Evolutionary conservation across 2,888 invertebrate species (phyloP).

Genomic region (Eupithecia dodoneata): DNA sequence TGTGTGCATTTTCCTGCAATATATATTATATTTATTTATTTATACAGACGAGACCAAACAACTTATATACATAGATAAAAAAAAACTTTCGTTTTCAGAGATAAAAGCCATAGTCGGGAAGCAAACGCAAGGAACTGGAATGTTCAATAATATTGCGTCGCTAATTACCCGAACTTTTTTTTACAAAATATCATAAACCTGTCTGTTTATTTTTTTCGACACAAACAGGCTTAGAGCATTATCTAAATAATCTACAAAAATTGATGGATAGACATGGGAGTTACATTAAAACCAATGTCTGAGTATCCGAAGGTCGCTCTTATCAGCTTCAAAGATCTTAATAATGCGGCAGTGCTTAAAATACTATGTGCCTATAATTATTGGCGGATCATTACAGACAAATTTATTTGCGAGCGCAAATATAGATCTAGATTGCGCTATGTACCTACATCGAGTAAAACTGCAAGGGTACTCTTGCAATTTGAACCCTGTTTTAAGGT

Average conservation of each 20-base stretch:
- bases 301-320: constrained; percentile 53
- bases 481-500: background rate
- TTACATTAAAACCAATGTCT: constrained; percentile 49
- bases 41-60: background rate
- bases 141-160: background rate
- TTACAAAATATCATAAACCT: constrained; percentile 4
- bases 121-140: background rate
- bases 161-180: background rate
- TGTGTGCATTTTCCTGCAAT: too few relatives aligned
- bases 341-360: constrained; percentile 57
- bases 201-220: background rate
- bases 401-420: constrained; percentile 24
- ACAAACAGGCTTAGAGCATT: constrained; percentile 21
- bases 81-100: background rate
- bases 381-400: constrained; percentile 33
- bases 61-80: background rate
- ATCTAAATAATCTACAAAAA: constrained; percentile 27
- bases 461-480: background rate
- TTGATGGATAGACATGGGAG: constrained; percentile 45
- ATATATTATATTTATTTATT: too few relatives aligned
- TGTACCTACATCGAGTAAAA: too few relatives aligned
- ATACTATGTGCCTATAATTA: constrained; percentile 33
- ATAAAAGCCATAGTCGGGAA: background rate
- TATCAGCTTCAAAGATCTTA: constrained; percentile 52
- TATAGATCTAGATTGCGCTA: background rate